Percentiles rank a stretch among this genome's conserved stretches.
Evolutionary conservation across 2,113 vertebrate species (phyloP).

Genomic region (Romanogobio albipinnatus): DNA sequence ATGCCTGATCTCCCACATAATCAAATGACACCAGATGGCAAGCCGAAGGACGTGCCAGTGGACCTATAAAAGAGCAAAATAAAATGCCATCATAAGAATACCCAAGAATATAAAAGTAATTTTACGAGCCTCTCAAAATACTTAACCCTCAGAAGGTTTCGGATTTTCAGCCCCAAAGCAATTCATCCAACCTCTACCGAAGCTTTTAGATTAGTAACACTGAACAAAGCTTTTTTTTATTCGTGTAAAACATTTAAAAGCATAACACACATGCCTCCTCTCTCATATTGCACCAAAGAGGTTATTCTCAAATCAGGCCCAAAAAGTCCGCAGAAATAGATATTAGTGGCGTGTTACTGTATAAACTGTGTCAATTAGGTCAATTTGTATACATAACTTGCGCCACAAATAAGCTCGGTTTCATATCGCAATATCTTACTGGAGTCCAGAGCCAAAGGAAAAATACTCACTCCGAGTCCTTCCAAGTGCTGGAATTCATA

Average conservation of each 20-base stretch:
- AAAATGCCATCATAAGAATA: conserved; percentile 37
- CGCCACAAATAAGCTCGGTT: neutral
- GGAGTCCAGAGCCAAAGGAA: neutral
- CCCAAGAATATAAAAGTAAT: conserved; percentile 8
- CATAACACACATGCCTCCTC: neutral
- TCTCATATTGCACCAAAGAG: neutral
- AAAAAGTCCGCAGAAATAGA: too few species aligned
- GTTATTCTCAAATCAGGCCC: neutral
- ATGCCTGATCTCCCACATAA: conserved; percentile 79
- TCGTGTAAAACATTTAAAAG: neutral
- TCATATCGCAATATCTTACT: conserved; percentile 2
- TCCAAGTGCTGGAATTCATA: conserved; percentile 67
- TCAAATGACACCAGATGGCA: conserved; percentile 66
- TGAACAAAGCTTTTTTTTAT: neutral
- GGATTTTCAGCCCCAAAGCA: neutral
- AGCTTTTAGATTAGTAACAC: neutral
- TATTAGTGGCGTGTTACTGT: neutral
- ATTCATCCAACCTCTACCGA: neutral
- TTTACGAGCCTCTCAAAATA: conserved; percentile 12
- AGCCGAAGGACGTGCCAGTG: conserved; percentile 33
- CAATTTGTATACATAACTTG: conserved; percentile 10
- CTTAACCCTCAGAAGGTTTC: neutral
- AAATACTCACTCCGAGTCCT: conserved; percentile 53
- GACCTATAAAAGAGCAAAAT: conserved; percentile 22
- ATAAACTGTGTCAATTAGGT: neutral